These are phyloP conservation scores for Centropristis striata DNA, from an alignment of 2,113 vertebrate species.

Conservation along the genomic window DNA sequence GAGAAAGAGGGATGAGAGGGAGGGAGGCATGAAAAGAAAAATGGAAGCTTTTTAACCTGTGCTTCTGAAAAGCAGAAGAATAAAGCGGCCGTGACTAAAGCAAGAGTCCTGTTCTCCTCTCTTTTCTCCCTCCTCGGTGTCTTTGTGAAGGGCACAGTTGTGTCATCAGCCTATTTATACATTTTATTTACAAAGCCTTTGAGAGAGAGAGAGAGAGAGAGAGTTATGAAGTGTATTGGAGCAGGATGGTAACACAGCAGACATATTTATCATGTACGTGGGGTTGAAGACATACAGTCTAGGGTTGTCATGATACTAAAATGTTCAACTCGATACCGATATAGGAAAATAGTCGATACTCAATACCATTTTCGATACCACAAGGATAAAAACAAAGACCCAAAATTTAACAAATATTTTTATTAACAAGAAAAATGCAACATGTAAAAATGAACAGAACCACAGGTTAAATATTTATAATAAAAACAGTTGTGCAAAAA, in stretches of 20 bases:
- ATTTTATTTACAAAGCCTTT: slow-evolving; percentile 81
- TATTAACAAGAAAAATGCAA: no score
- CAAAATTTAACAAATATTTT: no score
- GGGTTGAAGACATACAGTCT: neutral
- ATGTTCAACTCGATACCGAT: no score
- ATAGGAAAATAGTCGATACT: no score
- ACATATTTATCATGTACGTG: neutral
- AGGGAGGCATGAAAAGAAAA: slow-evolving; percentile 76
- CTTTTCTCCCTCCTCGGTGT: slow-evolving; percentile 57
- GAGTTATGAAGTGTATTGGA: neutral
- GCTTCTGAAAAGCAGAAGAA: slow-evolving; percentile 81
- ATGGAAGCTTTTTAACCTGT: slow-evolving; percentile 86
- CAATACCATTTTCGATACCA: no score
- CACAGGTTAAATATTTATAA: no score
- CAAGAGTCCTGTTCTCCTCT: slow-evolving; percentile 69
- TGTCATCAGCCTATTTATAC: slow-evolving; percentile 83
- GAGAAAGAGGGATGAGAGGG: slow-evolving; percentile 65
- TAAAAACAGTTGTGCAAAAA: no score
- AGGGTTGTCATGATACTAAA: no score
- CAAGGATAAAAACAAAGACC: no score
- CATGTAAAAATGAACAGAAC: no score
- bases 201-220: slow-evolving; percentile 12
- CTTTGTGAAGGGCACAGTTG: slow-evolving; percentile 77
- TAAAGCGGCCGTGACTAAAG: slow-evolving; percentile 69
- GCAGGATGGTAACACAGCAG: slow-evolving; percentile 25